Percentiles rank a stretch among this genome's conserved stretches.
phyloP scores from a whole-genome alignment of 2,797 vertebrate species.

The Enteromius trimaculatus region DNA sequence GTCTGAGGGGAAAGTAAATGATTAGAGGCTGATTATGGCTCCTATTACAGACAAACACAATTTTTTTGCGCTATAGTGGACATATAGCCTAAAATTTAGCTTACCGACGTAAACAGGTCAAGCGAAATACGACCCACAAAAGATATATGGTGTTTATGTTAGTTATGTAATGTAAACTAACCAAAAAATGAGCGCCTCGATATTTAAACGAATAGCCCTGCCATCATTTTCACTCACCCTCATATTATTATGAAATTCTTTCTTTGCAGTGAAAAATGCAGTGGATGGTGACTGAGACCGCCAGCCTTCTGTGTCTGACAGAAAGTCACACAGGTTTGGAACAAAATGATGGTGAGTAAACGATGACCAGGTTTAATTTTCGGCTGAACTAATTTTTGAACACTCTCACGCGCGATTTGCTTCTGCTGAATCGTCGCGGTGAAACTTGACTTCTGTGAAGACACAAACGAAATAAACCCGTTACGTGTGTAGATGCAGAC shows the following conservation, averaged over 20 bases:
- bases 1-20: background rate
- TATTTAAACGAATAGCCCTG: background rate
- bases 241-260: background rate
- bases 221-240: background rate
- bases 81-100: background rate
- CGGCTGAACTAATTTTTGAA: background rate
- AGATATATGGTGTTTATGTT: background rate
- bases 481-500: background rate
- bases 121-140: background rate
- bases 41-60: background rate
- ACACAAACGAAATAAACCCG: background rate
- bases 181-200: background rate
- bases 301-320: background rate
- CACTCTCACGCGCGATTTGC: background rate
- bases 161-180: background rate
- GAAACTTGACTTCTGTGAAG: slow-evolving; percentile 39
- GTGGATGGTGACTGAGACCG: background rate
- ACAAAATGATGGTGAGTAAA: background rate
- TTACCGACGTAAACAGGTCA: background rate
- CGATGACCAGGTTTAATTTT: background rate
- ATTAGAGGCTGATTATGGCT: background rate
- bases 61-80: background rate
- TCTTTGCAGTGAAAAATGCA: background rate
- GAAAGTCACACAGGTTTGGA: slow-evolving; percentile 24
- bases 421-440: background rate